Base-by-base conservation (phyloP, 2,113 vertebrate genomes). In the Todiramphus chloris region DNA sequence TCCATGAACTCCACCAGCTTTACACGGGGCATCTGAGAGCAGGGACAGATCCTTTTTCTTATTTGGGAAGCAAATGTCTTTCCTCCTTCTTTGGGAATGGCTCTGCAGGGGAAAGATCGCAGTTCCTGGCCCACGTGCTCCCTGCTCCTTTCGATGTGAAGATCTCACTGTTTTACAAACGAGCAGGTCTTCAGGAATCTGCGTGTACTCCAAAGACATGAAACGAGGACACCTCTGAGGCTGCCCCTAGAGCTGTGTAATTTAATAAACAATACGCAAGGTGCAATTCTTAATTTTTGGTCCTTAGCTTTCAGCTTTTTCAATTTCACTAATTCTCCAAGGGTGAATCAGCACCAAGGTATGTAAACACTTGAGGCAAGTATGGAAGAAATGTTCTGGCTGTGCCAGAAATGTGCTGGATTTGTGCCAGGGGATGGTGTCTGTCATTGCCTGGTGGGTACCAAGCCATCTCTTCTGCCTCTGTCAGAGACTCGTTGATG, bases 321-420 rank as follows among this genome's bases (percentile, higher is more conserved):
- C 6, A 31, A 21, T 68, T 35, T 51, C 62, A 37, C 15, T 46
- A 9, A 5, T 84, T 87, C 93, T 90, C 21, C 31, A 72, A 43
- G 9, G 24, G 30, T 44, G 53, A 72, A 78, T 75, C 64, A 44
- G 28, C 35, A 83, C 9, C 20, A n/a, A 75, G 18, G 23, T 70
- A 41, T 11, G 41, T 41, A 41, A 13, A 41, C 11, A 41, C 41
- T 41, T 41, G 16, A 5, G 28, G 4, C 18, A 59, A 83, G 72
- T 46, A 24, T 9, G 24, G 76, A 53, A 69, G 12, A 46, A 77
- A 15, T 0, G 0, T 63, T 56, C 23, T 67, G 51, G 6, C 20
- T 75, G 30, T 59, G 50, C 16, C 9, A 41, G n/a, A 2, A 55
- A 8, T 0, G 0, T 18, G 15, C 9, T 41, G 48, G 48, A 24